Base-by-base conservation (phyloP, 2,113 vertebrate species). In the Brachypteracias leptosomus region DNA sequence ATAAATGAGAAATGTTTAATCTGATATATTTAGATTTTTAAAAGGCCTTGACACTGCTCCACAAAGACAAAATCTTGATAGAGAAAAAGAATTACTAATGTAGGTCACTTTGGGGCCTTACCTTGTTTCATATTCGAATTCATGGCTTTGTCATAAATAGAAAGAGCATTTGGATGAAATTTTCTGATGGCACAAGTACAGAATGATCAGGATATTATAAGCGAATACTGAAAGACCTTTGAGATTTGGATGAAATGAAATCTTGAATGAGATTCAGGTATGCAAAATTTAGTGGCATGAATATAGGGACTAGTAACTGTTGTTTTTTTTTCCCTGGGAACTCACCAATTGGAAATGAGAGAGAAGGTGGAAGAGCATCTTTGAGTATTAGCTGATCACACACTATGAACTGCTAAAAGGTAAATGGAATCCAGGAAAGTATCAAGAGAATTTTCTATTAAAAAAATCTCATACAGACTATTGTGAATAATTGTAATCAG, bases 1-100 rank as follows among this genome's bases (percentile, higher is more conserved):
- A 93, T 95, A 94, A 94, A 94, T 89, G 58, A 72, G 70, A 85
- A 92, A 63, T 49, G 75, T 86, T 86, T 94, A 35, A 91, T 95
- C 82, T 92, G 74, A 94, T 80, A 51, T 61, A 40, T 76, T 90
- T 80, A 38, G 73, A 59, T 89, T 94, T 90, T 95, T 59, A 35
- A 81, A 94, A 96, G 58, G 61, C 55, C 33, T 95, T 78, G 70
- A 82, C 46, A 33, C 81, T 81, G 65, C 52, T 87, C 20, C 66
- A 90, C 61, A 81, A 91, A 95, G 73, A 87, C 62, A 84, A 31
- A 61, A 81, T 88, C 83, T 83, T 95, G 89, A 86, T 65, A 89
- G 35, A 29, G 29, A 72, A 62, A 77, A 93, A 42, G 46, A 47
- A 71, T 95, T 89, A 31, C 89, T 91, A 81, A 89, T 87, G 61